phyloP scores from a whole-genome alignment of 2,888 invertebrate genomes.

The Andrena bucephala region DNA sequence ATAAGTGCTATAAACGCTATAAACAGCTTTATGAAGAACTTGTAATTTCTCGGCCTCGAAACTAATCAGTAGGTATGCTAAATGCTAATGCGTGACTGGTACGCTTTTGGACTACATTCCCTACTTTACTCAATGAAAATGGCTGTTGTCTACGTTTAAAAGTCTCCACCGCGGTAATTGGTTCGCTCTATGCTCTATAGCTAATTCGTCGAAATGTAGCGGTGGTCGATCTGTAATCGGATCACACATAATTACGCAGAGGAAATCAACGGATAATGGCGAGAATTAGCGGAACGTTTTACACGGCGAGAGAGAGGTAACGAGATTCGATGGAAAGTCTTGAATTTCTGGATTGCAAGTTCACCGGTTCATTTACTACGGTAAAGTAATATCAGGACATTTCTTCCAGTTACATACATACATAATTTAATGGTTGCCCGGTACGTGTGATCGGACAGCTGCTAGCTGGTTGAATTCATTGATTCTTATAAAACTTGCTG shows the following conservation, averaged over 20 bases:
- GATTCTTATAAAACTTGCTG: background rate
- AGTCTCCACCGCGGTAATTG: background rate
- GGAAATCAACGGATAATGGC: constrained; percentile 53
- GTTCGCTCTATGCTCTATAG: background rate
- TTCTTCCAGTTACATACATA: background rate
- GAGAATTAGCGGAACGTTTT: constrained; percentile 29
- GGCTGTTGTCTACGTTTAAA: background rate
- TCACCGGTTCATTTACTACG: constrained; percentile 31
- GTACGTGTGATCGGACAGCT: background rate
- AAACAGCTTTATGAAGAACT: constrained; percentile 49
- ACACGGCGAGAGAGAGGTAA: background rate
- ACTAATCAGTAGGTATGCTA: constrained; percentile 31
- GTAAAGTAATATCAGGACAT: constrained; percentile 1
- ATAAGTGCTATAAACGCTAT: constrained; percentile 10
- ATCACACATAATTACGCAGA: constrained; percentile 46
- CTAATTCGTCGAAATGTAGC: constrained; percentile 38
- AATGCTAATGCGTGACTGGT: constrained; percentile 47
- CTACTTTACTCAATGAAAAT: no score
- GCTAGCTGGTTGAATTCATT: background rate
- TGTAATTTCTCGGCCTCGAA: constrained; percentile 50
- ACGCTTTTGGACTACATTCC: background rate
- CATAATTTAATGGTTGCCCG: constrained; percentile 13
- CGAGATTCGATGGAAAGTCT: constrained; percentile 29
- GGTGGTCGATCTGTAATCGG: constrained; percentile 45
- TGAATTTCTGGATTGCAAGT: constrained; percentile 46